Conservation (phyloP, 2,797 vertebrate species). For the Coracias cyanogaster region DNA sequence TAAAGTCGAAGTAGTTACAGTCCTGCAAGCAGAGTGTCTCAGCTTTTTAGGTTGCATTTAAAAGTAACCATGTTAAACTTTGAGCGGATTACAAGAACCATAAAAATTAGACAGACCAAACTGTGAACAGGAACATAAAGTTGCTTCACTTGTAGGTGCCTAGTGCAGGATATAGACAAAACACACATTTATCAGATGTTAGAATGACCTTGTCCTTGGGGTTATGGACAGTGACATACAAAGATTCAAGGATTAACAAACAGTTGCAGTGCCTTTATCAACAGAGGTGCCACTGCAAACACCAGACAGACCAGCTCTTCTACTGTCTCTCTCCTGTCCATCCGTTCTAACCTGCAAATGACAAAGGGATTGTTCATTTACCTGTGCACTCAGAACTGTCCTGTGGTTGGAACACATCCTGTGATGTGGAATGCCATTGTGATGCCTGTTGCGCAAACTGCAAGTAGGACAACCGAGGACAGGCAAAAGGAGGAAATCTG, state of each 20-base stretch:
- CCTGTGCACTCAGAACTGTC: not conserved
- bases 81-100: not conserved
- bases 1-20: not conserved
- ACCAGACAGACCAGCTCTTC: not conserved
- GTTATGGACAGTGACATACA: not conserved
- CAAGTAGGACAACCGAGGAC: not conserved
- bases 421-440: not conserved
- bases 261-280: not conserved
- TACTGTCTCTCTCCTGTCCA: rapidly evolving
- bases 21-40: not conserved
- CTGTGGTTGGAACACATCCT: not conserved
- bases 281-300: not conserved
- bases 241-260: not conserved
- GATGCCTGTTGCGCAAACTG: not conserved
- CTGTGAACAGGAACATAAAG: not conserved
- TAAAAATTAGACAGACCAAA: not conserved
- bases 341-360: not conserved
- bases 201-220: not conserved
- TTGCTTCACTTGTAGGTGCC: not conserved
- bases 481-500: not conserved
- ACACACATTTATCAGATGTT: not conserved
- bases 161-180: not conserved
- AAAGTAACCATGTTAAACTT: constrained; percentile 6
- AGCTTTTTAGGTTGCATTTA: not conserved
- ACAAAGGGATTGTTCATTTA: not conserved